A percentile compares a stretch with the other conserved stretches of the same genome.
Evolutionary conservation across 2,113 vertebrate genomes (phyloP).

Genomic region (Pollachius pollachius): DNA sequence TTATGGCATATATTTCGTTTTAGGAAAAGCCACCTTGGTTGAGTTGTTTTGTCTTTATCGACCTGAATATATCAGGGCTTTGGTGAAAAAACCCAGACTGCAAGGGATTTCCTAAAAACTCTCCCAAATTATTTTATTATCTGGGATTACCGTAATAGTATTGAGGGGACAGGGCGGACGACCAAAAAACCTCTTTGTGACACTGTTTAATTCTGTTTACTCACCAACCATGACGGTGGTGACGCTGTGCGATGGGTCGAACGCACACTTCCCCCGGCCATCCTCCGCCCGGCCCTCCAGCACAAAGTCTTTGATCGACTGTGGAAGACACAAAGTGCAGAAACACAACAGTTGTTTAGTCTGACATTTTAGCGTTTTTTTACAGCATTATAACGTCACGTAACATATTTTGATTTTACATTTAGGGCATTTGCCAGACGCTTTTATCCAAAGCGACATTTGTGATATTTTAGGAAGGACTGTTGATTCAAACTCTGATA

Average conservation of each 20-base stretch:
- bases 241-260: slow-evolving; percentile 93
- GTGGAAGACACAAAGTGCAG: slow-evolving; percentile 5
- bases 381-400: background rate
- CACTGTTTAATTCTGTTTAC: slow-evolving; percentile 57
- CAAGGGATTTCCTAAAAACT: no score
- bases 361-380: background rate
- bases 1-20: no score
- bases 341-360: background rate
- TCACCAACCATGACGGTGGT: slow-evolving; percentile 97
- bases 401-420: no score
- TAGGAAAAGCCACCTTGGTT: background rate
- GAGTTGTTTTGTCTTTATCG: background rate
- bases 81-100: no score
- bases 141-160: slow-evolving; percentile 23
- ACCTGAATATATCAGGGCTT: background rate
- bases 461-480: no score
- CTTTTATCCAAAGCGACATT: no score
- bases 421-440: no score
- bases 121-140: slow-evolving; percentile 7
- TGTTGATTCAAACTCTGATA: no score
- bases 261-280: slow-evolving; percentile 91
- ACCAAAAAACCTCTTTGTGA: slow-evolving; percentile 16
- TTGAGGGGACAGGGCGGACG: background rate
- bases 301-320: slow-evolving; percentile 77
- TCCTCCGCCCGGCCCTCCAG: slow-evolving; percentile 82